phyloP scores from a whole-genome alignment of 2,797 vertebrate genomes.

The Pseudomugil gertrudae region DNA sequence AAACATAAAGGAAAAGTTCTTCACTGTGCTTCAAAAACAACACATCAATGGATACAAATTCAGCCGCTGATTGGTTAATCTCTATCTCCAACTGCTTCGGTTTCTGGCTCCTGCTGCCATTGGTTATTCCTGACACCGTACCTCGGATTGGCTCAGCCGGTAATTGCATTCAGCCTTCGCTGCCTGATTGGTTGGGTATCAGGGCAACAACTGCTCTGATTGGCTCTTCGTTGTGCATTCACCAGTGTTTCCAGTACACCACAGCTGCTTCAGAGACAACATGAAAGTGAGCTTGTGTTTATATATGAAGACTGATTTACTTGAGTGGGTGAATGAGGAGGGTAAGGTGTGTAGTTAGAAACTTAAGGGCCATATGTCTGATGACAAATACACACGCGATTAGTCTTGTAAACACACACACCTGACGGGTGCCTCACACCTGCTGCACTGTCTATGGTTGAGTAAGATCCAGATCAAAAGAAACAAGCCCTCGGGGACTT shows the following conservation, averaged over 20 bases:
- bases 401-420: constrained; percentile 72
- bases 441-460: constrained; percentile 77
- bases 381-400: constrained; percentile 64
- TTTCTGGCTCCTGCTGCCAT: constrained; percentile 56
- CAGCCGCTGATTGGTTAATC: constrained; percentile 66
- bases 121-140: constrained; percentile 45
- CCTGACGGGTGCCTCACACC: constrained; percentile 86
- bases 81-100: constrained; percentile 75
- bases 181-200: constrained; percentile 55
- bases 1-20: constrained; percentile 55
- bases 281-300: constrained; percentile 42
- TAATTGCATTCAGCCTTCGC: constrained; percentile 32
- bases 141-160: constrained; percentile 56
- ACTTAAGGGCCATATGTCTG: constrained; percentile 71
- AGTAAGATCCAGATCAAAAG: constrained; percentile 76
- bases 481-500: constrained; percentile 56
- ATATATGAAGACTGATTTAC: constrained; percentile 51
- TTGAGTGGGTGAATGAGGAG: constrained; percentile 50
- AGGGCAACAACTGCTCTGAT: constrained; percentile 53
- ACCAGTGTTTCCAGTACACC: constrained; percentile 49
- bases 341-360: constrained; percentile 54
- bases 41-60: constrained; percentile 51
- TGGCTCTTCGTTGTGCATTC: constrained; percentile 43
- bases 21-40: constrained; percentile 62
- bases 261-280: constrained; percentile 70